phyloP scores from a whole-genome alignment of 2,888 invertebrate species.

The Megaustenia siamemsis region DNA sequence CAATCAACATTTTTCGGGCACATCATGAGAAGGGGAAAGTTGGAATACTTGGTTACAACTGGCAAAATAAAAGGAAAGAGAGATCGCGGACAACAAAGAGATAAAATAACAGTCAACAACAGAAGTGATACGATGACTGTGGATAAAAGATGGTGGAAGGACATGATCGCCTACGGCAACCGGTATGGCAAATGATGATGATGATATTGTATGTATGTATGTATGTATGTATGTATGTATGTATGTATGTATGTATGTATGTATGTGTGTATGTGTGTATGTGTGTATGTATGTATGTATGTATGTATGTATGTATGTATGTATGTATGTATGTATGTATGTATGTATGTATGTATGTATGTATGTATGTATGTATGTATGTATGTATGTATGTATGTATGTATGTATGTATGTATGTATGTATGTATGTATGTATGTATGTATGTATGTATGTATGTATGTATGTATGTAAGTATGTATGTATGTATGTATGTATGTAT shows the following conservation, averaged over 20 bases:
- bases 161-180: too few relatives aligned
- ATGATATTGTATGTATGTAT: too few relatives aligned
- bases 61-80: too few relatives aligned
- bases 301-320: neutral
- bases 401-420: conserved; percentile 29
- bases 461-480: conserved; percentile 29
- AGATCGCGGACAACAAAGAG: too few relatives aligned
- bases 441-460: conserved; percentile 37
- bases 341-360: neutral
- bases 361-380: conserved; percentile 21
- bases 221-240: conserved; percentile 6
- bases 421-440: conserved; percentile 35
- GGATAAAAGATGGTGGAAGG: too few relatives aligned
- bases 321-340: conserved; percentile 10
- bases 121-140: too few relatives aligned
- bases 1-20: too few relatives aligned
- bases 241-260: conserved; percentile 2
- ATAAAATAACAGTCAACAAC: too few relatives aligned
- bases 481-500: neutral
- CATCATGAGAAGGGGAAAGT: too few relatives aligned
- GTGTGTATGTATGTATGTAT: neutral
- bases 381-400: conserved; percentile 5
- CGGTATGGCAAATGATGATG: too few relatives aligned
- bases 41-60: too few relatives aligned
- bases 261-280: neutral